Base-by-base conservation (phyloP, 2,888 invertebrate species). In the Cancer borealis region DNA sequence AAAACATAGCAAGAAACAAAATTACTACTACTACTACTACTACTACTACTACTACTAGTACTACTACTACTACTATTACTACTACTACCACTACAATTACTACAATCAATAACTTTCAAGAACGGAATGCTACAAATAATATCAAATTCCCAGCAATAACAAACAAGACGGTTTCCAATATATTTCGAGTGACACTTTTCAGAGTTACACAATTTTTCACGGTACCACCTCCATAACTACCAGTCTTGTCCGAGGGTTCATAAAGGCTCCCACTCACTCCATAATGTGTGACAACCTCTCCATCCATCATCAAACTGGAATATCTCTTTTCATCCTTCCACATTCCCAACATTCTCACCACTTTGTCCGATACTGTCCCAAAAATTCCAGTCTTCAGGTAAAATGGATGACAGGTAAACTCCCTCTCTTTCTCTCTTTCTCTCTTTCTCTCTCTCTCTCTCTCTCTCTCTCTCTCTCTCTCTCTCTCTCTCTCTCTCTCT, bases 401-500 rank as follows among this genome's bases (percentile, higher is more conserved):
- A 79, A 79, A 30, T 26, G 30, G 21, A 10, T 79, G 79, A 79
- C 79, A 79, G 73, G 79, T 79, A 79, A 8, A 54, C 54, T 3
- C 3, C 8, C 49, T 49, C 49, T 49, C 49, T 49, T 8, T 49
- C 49, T 49, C 49, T 49, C 49, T 49, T 8, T 49, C 49, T 49
- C 49, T 49, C 49, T 49, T 4, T 49, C 49, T 49, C 49, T 49
- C 10, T 12, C 12, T 49, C 49, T 49, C 10, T 12, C 12, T 49
- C 54, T 54, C 54, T 54, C 54, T 54, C 54, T 54, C 54, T 54
- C 54, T 54, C 54, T 54, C 54, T 54, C 54, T 54, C 14, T 54
- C n/a, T n/a, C n/a, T 73, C 73, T 73, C 73, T 73, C 73, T 73
- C 73, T 73, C 73, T 73, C 73, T 73, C 73, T 73, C 73, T 73